These are phyloP conservation scores for Sebastes hubbsi DNA, from an alignment of 2,797 vertebrate species.

Conservation along the genomic window DNA sequence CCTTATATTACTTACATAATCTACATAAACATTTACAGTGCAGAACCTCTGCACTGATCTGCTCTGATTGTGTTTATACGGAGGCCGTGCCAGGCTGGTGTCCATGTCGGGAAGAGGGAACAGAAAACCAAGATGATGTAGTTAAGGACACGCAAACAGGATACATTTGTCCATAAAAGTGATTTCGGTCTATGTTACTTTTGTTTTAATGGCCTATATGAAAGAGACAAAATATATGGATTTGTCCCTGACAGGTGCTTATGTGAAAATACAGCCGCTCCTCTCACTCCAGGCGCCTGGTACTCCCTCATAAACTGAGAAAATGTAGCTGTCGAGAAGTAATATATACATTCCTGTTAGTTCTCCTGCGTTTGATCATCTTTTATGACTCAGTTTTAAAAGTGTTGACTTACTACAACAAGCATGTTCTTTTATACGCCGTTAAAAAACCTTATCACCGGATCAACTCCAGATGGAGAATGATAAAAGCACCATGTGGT, in stretches of 20 bases:
- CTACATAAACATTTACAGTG: constrained; percentile 65
- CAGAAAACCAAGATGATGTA: background rate
- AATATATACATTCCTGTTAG: background rate
- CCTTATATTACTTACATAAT: constrained; percentile 45
- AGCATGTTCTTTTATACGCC: background rate
- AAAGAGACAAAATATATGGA: background rate
- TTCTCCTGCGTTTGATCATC: constrained; percentile 33
- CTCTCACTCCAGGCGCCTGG: background rate
- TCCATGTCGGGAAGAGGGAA: constrained; percentile 14
- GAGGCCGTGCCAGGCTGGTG: constrained; percentile 36
- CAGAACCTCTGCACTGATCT: constrained; percentile 47
- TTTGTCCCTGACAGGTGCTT: background rate
- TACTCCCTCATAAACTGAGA: constrained; percentile 20
- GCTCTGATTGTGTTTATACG: constrained; percentile 57
- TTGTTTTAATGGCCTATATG: background rate
- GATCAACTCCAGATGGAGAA: constrained; percentile 58
- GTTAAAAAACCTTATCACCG: constrained; percentile 21
- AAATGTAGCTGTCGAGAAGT: constrained; percentile 6
- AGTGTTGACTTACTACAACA: constrained; percentile 29
- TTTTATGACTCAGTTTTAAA: constrained; percentile 10
- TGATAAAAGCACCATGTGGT: constrained; percentile 25
- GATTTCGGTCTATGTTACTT: background rate
- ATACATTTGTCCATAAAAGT: background rate
- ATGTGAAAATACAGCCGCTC: background rate
- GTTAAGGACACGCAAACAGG: background rate